These are phyloP conservation scores for Monodelphis domestica DNA, from an alignment of 2,797 vertebrate genomes.

Conservation along the genomic window DNA sequence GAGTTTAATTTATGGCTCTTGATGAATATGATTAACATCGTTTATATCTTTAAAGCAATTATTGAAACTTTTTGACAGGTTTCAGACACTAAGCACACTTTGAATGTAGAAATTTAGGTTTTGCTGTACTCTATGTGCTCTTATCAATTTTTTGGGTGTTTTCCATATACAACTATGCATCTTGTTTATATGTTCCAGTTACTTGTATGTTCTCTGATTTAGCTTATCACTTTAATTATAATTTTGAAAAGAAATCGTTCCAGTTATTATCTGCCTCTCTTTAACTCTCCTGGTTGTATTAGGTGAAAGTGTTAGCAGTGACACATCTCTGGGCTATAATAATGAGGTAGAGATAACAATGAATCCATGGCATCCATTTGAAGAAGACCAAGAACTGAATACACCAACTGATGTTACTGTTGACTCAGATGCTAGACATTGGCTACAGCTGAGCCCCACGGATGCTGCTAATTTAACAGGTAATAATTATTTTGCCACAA, in stretches of 20 bases:
- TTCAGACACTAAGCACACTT: not conserved
- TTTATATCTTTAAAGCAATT: not conserved
- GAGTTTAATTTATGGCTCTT: not conserved
- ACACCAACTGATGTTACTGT: conserved; percentile 88
- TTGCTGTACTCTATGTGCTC: not conserved
- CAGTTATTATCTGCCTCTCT: conserved; percentile 25
- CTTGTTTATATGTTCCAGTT: not conserved
- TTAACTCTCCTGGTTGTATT: conserved; percentile 12
- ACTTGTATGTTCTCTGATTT: accelerated
- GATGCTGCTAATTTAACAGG: conserved; percentile 92
- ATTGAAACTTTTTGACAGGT: not conserved
- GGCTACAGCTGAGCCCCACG: conserved; percentile 92
- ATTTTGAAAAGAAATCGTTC: conserved; percentile 10
- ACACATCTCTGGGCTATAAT: conserved; percentile 89
- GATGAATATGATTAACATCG: not conserved
- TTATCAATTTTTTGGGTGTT: not conserved
- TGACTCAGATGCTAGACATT: conserved; percentile 89
- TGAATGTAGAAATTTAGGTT: not conserved
- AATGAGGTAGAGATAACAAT: conserved; percentile 90
- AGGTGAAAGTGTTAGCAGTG: conserved; percentile 95
- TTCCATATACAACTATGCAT: not conserved
- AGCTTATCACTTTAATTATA: not conserved
- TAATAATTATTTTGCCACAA: conserved; percentile 74
- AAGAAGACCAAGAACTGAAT: conserved; percentile 91
- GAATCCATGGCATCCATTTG: conserved; percentile 88